phyloP scores from a whole-genome alignment of 2,888 invertebrate species.

The Latheticus oryzae region DNA sequence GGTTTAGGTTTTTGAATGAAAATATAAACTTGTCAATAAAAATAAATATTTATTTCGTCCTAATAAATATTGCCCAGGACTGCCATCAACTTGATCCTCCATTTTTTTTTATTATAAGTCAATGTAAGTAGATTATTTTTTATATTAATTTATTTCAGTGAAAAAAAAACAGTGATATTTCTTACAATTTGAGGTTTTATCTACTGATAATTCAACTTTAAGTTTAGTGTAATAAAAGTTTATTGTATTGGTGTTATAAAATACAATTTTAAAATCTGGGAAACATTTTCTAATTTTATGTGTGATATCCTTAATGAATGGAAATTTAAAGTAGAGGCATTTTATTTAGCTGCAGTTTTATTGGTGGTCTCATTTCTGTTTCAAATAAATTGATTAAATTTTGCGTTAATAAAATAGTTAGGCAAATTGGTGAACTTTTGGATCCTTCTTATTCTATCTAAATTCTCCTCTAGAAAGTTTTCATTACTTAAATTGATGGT shows the following conservation, averaged over 20 bases:
- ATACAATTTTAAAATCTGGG: slow-evolving; percentile 1
- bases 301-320: neutral
- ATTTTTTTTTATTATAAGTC: too few relatives aligned
- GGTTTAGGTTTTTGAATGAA: too few relatives aligned
- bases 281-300: slow-evolving; percentile 1
- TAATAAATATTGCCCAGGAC: too few relatives aligned
- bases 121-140: too few relatives aligned
- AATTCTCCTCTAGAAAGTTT: neutral
- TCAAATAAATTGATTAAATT: neutral
- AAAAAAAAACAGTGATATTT: too few relatives aligned
- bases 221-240: too few relatives aligned
- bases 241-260: slow-evolving; percentile 1
- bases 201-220: too few relatives aligned
- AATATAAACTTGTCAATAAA: too few relatives aligned
- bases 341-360: neutral
- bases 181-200: too few relatives aligned
- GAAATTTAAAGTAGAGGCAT: slow-evolving; percentile 1
- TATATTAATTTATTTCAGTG: too few relatives aligned
- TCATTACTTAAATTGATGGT: slow-evolving; percentile 12
- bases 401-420: slow-evolving; percentile 1
- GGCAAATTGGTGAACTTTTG: neutral
- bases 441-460: neutral
- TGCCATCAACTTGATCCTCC: too few relatives aligned
- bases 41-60: too few relatives aligned
- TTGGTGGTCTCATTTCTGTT: neutral